Evolutionary conservation across 1,140 invertebrate species (phyloP), one percentile per base, ranked within the genome.

Genomic region (Psilanteris sp.): DNA sequence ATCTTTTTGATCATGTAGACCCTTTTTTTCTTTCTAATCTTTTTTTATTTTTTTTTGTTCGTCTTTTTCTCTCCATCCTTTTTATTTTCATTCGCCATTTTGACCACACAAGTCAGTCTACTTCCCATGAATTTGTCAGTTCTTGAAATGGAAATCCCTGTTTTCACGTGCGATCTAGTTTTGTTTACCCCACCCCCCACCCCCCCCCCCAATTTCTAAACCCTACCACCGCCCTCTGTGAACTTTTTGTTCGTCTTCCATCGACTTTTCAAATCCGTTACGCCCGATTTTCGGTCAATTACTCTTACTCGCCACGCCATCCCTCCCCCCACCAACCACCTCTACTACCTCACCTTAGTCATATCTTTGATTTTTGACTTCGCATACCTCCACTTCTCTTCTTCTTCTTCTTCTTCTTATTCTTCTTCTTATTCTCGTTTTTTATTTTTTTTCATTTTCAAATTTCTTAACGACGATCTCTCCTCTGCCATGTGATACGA

Each of bases 1-100:
- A 57, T 59, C 50, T 72, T 72, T 20, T 64, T 50, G 7, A 64
- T 52, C 70, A 73, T 59, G 57, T 73, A 73, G 59, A 57, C 13
- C 11, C 41, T 26, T 10, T 41, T 16, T 43, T 43, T 27, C 16
- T 34, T 29, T 20, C 43, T 7, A 34, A n/a, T 43, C 8, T 20
- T 13, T 59, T 15, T 48, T 10, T 20, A n/a, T 11, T 26, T 22
- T 10, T 16, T 9, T 32, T 26, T 41, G n/a, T n/a, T n/a, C n/a
- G n/a, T n/a, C n/a, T n/a, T n/a, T n/a, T n/a, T n/a, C n/a, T n/a
- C n/a, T n/a, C n/a, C n/a, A n/a, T n/a, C n/a, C n/a, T n/a, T n/a
- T n/a, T n/a, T n/a, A n/a, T n/a, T n/a, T n/a, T n/a, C n/a, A n/a
- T n/a, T n/a, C n/a, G n/a, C n/a, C n/a, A n/a, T n/a, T n/a, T n/a